Evolutionary conservation across 30 jellyfish, hydroid and myxozoan genomes (phyloP).

Genomic region (Catostylus mosaicus): DNA sequence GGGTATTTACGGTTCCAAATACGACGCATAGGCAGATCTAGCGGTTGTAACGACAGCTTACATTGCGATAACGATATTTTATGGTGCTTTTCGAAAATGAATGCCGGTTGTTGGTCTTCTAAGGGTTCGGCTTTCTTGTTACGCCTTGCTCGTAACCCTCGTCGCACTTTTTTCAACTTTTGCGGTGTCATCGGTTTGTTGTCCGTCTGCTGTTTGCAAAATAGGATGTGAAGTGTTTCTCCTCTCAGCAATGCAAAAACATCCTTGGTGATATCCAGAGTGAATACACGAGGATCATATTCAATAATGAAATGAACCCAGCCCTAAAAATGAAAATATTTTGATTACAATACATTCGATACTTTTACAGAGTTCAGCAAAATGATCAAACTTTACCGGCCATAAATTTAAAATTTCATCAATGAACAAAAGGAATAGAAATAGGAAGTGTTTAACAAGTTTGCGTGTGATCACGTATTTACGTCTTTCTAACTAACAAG

Average conservation of each 20-base stretch:
- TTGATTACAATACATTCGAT: no score
- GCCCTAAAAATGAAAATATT: slow-evolving; percentile 66
- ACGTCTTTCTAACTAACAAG: no score
- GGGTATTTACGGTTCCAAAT: slow-evolving; percentile 98
- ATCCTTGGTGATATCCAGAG: slow-evolving; percentile 73
- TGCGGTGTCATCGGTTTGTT: slow-evolving; percentile 45
- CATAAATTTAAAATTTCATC: no score
- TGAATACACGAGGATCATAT: slow-evolving; percentile 68
- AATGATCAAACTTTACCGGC: no score
- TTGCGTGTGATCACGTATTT: no score
- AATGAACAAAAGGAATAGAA: no score
- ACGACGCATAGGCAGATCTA: slow-evolving; percentile 93
- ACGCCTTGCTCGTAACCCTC: slow-evolving; percentile 56
- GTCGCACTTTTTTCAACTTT: slow-evolving; percentile 50
- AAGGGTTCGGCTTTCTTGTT: slow-evolving; percentile 12
- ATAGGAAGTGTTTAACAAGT: no score
- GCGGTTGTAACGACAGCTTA: slow-evolving; percentile 70
- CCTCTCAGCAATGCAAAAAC: slow-evolving; percentile 78
- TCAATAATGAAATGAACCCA: slow-evolving; percentile 87
- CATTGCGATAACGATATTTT: slow-evolving; percentile 75
- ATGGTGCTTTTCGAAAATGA: slow-evolving; percentile 74
- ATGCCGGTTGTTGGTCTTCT: slow-evolving; percentile 67
- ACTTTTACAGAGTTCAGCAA: no score
- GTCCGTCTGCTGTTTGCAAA: slow-evolving; percentile 78
- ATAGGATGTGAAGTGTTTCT: slow-evolving; percentile 59